Evolutionary conservation across 2,113 vertebrate species (phyloP).

Genomic region (Nycticorax nycticorax): DNA sequence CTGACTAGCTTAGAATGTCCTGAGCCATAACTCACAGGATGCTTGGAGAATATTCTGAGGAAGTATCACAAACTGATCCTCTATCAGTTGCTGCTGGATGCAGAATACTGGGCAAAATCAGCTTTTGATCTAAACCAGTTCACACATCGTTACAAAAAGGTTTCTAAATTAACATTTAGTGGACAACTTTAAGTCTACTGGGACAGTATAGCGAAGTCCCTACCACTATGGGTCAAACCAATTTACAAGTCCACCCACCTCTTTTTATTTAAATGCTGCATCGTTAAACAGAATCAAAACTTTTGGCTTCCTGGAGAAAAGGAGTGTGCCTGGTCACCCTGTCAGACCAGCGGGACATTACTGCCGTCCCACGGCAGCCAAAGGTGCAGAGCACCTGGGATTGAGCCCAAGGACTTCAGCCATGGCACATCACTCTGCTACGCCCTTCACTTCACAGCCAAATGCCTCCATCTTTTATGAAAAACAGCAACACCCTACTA

Average conservation of each 20-base stretch:
- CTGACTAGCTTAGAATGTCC: neutral
- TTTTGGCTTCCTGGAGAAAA: neutral
- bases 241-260: neutral
- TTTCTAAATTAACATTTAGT: neutral
- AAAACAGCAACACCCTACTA: neutral
- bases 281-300: neutral
- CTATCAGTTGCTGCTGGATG: neutral
- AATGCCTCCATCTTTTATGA: neutral
- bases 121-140: neutral
- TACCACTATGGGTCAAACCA: neutral
- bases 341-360: neutral
- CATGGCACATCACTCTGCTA: neutral
- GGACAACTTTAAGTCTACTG: neutral
- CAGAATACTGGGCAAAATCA: neutral
- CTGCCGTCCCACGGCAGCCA: neutral
- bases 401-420: conserved; percentile 8
- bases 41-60: neutral
- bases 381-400: neutral
- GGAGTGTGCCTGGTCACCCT: neutral
- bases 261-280: neutral
- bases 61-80: neutral
- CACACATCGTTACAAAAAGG: neutral
- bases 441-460: neutral
- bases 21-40: neutral
- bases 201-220: neutral